These are phyloP conservation scores for Coluber constrictor DNA, from an alignment of 2,797 vertebrate species.

Conservation along the genomic window DNA sequence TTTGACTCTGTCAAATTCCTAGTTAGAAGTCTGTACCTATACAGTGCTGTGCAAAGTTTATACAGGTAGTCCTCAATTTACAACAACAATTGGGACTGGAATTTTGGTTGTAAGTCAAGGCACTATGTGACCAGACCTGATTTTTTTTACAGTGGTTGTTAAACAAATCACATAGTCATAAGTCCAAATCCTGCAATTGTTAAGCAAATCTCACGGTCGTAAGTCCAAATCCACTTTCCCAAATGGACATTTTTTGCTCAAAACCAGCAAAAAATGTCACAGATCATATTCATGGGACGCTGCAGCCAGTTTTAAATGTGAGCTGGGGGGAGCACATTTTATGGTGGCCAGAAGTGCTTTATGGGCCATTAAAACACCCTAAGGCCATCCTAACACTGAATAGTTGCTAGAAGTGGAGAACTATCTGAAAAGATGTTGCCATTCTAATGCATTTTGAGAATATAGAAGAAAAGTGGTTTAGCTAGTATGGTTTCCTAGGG, in stretches of 20 bases:
- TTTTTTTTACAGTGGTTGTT: not conserved
- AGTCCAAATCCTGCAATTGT: not conserved
- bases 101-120: not conserved
- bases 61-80: not conserved
- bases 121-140: not conserved
- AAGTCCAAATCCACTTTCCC: not conserved
- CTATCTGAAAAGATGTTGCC: not conserved
- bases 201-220: not conserved
- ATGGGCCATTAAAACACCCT: not conserved
- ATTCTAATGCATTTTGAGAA: not conserved
- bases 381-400: not conserved
- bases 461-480: not conserved
- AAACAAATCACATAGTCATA: not conserved
- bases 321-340: not conserved
- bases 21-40: constrained; percentile 48
- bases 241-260: not conserved
- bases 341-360: not conserved
- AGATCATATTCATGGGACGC: not conserved
- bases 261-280: not conserved
- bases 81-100: not conserved
- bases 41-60: constrained; percentile 57
- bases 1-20: constrained; percentile 23
- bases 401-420: not conserved
- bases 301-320: not conserved
- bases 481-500: not conserved